A percentile compares a stretch with the other conserved stretches of the same genome.
These are phyloP conservation scores for Cephalotes varians DNA, from an alignment of 2,888 invertebrate genomes.

Conservation along the genomic window DNA sequence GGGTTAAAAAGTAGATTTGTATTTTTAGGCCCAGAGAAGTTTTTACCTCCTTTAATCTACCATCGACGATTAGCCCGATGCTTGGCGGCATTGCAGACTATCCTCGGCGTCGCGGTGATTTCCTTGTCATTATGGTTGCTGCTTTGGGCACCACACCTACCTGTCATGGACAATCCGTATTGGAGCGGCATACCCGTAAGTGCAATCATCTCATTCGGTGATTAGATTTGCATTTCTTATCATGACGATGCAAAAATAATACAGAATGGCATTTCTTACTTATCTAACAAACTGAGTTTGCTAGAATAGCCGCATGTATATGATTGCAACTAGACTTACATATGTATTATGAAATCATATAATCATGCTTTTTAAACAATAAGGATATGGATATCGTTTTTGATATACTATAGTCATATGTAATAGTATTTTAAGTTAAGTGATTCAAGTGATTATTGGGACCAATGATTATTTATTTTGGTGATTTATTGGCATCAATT, in stretches of 20 bases:
- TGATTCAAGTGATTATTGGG: neutral
- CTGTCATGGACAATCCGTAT: slow-evolving; percentile 88
- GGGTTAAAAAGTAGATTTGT: slow-evolving; percentile 17
- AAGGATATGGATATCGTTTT: neutral
- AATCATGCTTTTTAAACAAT: neutral
- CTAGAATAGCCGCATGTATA: neutral
- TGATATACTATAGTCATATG: neutral
- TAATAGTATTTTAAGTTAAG: neutral
- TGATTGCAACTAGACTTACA: neutral
- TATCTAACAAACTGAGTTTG: slow-evolving; percentile 19
- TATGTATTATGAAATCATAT: neutral
- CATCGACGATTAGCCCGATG: slow-evolving; percentile 86
- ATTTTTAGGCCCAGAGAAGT: slow-evolving; percentile 86
- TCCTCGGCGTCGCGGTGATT: slow-evolving; percentile 87
- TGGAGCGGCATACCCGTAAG: slow-evolving; percentile 89
- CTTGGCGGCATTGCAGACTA: slow-evolving; percentile 86
- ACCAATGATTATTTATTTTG: neutral
- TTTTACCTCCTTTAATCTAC: slow-evolving; percentile 86
- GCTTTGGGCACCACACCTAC: slow-evolving; percentile 88
- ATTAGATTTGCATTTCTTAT: neutral
- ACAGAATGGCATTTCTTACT: neutral
- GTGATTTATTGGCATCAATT: neutral
- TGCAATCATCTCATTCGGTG: slow-evolving; percentile 14
- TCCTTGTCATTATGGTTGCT: slow-evolving; percentile 88
- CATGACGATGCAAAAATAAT: slow-evolving; percentile 6